A percentile compares a stretch with the other conserved stretches of the same genome.
Conservation (phyloP, 2,888 invertebrate genomes). For the Nebria salina region DNA sequence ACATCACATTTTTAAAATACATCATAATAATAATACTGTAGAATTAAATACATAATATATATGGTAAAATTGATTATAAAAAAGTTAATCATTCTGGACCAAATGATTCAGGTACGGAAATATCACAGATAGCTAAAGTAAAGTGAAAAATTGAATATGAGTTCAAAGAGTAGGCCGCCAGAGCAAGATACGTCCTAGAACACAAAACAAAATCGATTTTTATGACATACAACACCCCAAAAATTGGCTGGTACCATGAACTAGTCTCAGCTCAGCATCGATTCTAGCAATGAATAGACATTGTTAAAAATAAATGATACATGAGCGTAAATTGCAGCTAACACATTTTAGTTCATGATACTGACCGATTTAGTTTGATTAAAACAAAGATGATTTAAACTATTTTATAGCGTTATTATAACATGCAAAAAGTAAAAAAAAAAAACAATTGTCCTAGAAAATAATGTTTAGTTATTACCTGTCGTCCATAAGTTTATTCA, state of each 20-base stretch:
- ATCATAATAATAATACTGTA: not conserved
- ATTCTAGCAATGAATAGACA: not conserved
- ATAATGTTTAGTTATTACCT: slow-evolving; percentile 27
- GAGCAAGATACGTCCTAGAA: not conserved
- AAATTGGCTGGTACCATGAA: not conserved
- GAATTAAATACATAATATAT: not conserved
- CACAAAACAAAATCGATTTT: not conserved
- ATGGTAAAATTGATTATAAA: not conserved
- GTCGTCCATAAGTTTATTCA: slow-evolving; percentile 35
- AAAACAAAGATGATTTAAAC: slow-evolving; percentile 1
- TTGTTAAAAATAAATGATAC: not conserved
- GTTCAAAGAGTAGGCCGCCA: not conserved
- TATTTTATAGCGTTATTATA: not conserved
- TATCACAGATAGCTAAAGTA: slow-evolving; percentile 1
- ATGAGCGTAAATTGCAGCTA: no score
- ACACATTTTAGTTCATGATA: no score
- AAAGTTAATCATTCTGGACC: not conserved
- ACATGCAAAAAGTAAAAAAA: slow-evolving; percentile 25
- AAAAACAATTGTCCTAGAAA: not conserved
- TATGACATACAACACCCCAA: not conserved
- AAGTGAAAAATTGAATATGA: not conserved
- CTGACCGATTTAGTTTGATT: not conserved
- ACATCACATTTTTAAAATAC: not conserved
- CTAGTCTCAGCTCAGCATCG: not conserved
- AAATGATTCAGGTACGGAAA: not conserved